phyloP scores from a whole-genome alignment of 2,888 invertebrate genomes.

The Portevinia maculata region DNA sequence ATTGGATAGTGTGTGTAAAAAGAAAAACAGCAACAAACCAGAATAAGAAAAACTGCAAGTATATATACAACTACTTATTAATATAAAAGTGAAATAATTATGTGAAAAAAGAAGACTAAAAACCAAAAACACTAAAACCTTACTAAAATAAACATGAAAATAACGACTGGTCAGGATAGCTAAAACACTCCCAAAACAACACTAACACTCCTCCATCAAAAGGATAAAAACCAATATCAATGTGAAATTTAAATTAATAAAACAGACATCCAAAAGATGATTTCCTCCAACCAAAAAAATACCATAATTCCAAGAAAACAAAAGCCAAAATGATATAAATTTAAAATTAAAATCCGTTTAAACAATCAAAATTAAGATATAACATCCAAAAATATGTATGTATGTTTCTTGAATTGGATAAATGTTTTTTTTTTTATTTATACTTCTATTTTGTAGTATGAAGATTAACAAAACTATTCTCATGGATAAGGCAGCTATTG shows the following conservation, averaged over 20 bases:
- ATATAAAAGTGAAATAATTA: constrained; percentile 61
- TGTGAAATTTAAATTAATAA: constrained; percentile 52
- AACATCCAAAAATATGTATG: constrained; percentile 72
- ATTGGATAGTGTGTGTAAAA: constrained; percentile 69
- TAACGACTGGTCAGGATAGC: constrained; percentile 59
- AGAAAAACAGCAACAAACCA: constrained; percentile 66
- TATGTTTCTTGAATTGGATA: constrained; percentile 26
- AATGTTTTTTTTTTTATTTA: constrained; percentile 18
- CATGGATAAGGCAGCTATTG: constrained; percentile 83
- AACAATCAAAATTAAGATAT: constrained; percentile 65
- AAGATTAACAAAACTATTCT: constrained; percentile 80
- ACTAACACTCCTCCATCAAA: constrained; percentile 26
- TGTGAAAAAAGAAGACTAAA: constrained; percentile 45
- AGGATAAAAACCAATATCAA: constrained; percentile 41
- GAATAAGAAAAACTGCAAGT: constrained; percentile 68
- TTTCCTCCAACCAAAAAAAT: constrained; percentile 34
- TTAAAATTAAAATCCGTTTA: constrained; percentile 37
- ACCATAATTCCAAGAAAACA: constrained; percentile 54
- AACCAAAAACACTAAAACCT: constrained; percentile 53
- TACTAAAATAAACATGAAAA: constrained; percentile 44
- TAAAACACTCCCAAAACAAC: constrained; percentile 41
- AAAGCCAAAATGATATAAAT: constrained; percentile 53
- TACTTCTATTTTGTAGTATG: constrained; percentile 57
- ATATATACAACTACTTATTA: constrained; percentile 69
- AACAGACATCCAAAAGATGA: constrained; percentile 59